Percentiles rank a stretch among this genome's conserved stretches.
Evolutionary conservation across 2,113 vertebrate genomes (phyloP).

Genomic region (Catharus fuscescens): DNA sequence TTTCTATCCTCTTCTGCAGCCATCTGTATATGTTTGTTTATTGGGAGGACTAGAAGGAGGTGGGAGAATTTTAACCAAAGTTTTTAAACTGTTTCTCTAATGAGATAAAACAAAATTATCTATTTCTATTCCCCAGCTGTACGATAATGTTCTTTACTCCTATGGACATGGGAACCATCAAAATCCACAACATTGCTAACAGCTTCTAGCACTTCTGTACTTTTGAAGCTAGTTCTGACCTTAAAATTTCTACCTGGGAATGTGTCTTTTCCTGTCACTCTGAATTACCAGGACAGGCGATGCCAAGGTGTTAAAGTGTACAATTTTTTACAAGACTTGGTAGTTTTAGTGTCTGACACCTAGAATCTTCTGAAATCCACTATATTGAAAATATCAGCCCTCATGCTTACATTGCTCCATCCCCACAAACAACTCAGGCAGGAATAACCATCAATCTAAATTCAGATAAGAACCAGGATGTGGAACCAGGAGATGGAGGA

Average conservation of each 20-base stretch:
- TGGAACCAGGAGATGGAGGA: neutral
- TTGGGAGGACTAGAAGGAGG: neutral
- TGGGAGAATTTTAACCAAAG: neutral
- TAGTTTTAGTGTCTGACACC: neutral
- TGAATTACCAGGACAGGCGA: neutral
- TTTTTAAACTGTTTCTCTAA: neutral
- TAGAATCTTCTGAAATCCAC: neutral
- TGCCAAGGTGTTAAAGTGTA: neutral
- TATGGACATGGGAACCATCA: neutral
- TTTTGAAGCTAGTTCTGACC: neutral
- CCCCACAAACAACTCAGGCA: neutral
- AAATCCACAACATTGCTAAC: neutral
- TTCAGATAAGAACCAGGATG: neutral
- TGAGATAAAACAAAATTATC: neutral
- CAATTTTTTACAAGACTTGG: neutral
- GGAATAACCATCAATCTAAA: neutral
- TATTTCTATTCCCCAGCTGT: neutral
- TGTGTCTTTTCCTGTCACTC: neutral
- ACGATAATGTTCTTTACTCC: neutral
- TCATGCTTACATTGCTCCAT: neutral
- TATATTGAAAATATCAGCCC: neutral
- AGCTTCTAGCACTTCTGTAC: neutral
- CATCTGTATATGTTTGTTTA: neutral
- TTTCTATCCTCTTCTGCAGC: neutral
- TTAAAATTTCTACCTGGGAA: neutral